A percentile compares a stretch with the other conserved stretches of the same genome.
phyloP scores from a whole-genome alignment of 2,113 vertebrate species.

The Phylloscopus whistleri region DNA sequence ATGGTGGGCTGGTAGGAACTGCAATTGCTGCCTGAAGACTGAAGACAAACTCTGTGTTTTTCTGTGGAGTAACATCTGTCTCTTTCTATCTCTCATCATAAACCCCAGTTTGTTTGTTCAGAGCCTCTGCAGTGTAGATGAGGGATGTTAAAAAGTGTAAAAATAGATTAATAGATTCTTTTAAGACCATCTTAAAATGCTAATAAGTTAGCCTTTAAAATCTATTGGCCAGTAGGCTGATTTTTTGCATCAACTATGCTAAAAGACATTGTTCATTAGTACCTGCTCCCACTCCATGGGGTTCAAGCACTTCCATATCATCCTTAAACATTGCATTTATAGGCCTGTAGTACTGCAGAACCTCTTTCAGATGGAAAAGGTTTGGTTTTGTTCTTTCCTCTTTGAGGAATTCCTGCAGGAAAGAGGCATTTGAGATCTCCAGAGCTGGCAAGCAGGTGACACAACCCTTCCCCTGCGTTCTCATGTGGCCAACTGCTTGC shows the following conservation, averaged over 20 bases:
- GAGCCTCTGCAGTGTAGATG: background rate
- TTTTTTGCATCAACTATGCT: background rate
- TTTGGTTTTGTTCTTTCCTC: background rate
- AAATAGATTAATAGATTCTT: background rate
- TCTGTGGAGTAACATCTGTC: background rate
- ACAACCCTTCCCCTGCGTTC: background rate
- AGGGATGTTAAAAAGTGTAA: background rate
- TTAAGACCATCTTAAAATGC: background rate
- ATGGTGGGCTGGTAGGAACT: background rate
- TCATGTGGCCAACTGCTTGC: fast-evolving
- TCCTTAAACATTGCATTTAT: background rate
- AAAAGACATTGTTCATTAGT: background rate
- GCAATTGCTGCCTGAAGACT: background rate
- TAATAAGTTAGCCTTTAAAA: background rate
- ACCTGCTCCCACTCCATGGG: background rate
- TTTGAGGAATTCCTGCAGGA: background rate
- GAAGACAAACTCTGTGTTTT: background rate
- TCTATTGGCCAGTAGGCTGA: background rate
- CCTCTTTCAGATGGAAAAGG: background rate
- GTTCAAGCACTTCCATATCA: background rate
- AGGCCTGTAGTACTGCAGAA: background rate
- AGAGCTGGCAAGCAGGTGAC: background rate
- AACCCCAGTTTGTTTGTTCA: background rate
- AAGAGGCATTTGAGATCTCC: background rate
- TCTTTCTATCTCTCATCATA: background rate